phyloP scores from a whole-genome alignment of 2,888 invertebrate genomes.

The Drepana falcataria region DNA sequence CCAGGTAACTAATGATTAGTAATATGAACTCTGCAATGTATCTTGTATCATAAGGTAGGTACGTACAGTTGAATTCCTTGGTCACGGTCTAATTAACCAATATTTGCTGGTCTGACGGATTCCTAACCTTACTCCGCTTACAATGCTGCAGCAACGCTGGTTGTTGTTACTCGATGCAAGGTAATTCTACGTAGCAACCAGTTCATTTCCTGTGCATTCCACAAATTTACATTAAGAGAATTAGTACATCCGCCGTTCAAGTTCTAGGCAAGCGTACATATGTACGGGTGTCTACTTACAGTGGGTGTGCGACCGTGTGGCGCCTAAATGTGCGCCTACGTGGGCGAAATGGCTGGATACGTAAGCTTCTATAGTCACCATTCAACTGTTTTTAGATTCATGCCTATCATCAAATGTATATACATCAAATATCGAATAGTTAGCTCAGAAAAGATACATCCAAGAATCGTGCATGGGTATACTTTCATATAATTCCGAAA shows the following conservation, averaged over 20 bases:
- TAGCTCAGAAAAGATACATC: no score
- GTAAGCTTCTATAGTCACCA: constrained; percentile 58
- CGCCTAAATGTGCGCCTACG: constrained; percentile 64
- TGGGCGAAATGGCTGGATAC: constrained; percentile 63
- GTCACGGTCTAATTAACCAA: constrained; percentile 44
- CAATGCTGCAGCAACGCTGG: not conserved
- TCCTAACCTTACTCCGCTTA: not conserved
- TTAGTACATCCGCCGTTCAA: constrained; percentile 16
- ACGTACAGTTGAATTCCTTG: constrained; percentile 44
- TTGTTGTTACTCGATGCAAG: constrained; percentile 3
- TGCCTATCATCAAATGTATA: no score
- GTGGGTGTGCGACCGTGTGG: constrained; percentile 38
- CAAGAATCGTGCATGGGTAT: no score
- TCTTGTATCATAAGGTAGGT: constrained; percentile 35
- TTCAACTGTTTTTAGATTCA: constrained; percentile 44
- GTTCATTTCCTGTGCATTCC: constrained; percentile 15
- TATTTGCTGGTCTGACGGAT: constrained; percentile 14
- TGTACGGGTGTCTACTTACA: constrained; percentile 15
- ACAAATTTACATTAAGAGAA: constrained; percentile 26
- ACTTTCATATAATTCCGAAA: no score
- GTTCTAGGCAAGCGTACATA: constrained; percentile 5
- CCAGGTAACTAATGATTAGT: constrained; percentile 27
- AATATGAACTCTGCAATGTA: constrained; percentile 33
- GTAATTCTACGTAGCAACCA: constrained; percentile 19
- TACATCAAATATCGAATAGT: no score